These are phyloP conservation scores for Nicator chloris DNA, from an alignment of 2,113 vertebrate genomes.

Conservation along the genomic window DNA sequence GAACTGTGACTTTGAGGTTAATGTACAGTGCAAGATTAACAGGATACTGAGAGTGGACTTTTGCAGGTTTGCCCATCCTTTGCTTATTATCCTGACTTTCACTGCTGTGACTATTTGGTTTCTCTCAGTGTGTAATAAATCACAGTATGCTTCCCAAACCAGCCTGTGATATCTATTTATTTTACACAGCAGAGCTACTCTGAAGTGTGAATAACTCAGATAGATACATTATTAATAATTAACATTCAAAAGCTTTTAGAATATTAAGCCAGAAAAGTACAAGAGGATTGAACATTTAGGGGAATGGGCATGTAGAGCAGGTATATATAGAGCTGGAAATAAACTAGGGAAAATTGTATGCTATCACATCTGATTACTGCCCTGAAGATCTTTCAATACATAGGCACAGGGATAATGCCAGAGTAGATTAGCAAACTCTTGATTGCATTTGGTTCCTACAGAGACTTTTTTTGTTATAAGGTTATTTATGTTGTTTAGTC, in stretches of 20 bases:
- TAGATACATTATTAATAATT: not conserved
- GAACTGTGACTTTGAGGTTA: not conserved
- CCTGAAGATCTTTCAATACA: slow-evolving; percentile 1
- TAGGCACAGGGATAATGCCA: not conserved
- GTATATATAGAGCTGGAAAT: not conserved
- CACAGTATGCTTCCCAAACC: not conserved
- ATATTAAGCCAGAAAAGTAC: not conserved
- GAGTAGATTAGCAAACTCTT: slow-evolving; percentile 12
- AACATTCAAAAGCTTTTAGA: not conserved
- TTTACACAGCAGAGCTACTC: not conserved
- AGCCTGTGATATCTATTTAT: not conserved
- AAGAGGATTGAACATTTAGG: not conserved
- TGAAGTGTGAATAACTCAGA: not conserved
- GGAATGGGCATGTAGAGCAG: not conserved
- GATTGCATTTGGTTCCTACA: not conserved
- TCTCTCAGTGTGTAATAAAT: not conserved
- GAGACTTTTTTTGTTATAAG: not conserved
- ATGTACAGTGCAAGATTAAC: not conserved
- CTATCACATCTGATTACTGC: not conserved
- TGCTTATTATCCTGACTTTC: not conserved
- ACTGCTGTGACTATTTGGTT: not conserved
- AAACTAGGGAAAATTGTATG: not conserved
- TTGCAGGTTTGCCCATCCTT: not conserved
- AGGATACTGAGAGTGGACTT: not conserved
- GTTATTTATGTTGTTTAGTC: slow-evolving; percentile 15